These are phyloP conservation scores for Cisticola juncidis DNA, from an alignment of 2,113 vertebrate species.

Conservation along the genomic window DNA sequence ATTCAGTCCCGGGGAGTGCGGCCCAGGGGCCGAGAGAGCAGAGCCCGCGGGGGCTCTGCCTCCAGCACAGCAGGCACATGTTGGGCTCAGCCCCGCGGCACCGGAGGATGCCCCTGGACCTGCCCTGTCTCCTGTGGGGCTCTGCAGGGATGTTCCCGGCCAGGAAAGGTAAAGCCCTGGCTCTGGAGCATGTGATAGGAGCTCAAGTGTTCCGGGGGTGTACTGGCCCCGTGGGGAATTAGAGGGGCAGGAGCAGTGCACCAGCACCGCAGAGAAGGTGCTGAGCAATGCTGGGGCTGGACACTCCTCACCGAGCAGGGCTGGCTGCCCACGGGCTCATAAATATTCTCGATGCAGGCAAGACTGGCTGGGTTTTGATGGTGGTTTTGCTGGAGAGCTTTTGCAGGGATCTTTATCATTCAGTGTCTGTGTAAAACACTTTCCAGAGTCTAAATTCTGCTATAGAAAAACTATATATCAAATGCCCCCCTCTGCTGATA, in stretches of 20 bases:
- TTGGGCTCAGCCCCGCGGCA: background rate
- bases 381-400: constrained; percentile 24
- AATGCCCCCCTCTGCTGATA: constrained; percentile 56
- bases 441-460: constrained; percentile 59
- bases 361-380: constrained; percentile 28
- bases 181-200: rapidly evolving
- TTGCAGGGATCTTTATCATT: constrained; percentile 36
- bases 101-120: background rate
- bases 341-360: constrained; percentile 7
- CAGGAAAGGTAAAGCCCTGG: rapidly evolving
- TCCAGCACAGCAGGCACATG: rapidly evolving
- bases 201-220: rapidly evolving
- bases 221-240: rapidly evolving
- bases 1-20: rapidly evolving
- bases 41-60: background rate
- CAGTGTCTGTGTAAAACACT: constrained; percentile 42
- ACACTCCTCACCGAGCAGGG: background rate
- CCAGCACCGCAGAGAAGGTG: background rate
- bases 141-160: background rate
- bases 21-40: background rate
- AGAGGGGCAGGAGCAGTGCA: background rate
- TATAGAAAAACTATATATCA: constrained; percentile 74
- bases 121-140: background rate
- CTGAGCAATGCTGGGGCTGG: background rate
- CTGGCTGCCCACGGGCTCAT: background rate